These are phyloP conservation scores for Whitmania pigra DNA, from an alignment of 1,140 invertebrate species.

Conservation along the genomic window DNA sequence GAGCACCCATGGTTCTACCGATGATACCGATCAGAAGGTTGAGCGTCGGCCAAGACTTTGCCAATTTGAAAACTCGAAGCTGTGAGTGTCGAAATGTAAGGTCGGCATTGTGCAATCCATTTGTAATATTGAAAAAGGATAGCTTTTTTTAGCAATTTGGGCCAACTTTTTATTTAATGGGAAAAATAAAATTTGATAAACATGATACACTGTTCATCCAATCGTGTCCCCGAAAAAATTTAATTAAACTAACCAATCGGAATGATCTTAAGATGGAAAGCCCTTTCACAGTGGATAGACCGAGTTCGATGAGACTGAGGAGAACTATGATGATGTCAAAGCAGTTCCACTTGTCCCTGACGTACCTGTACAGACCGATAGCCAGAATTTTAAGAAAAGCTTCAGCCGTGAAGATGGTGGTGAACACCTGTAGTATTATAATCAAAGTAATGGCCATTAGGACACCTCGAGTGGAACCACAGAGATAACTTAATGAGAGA, in stretches of 20 bases:
- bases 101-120: too few relatives aligned
- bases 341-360: slow-evolving; percentile 97
- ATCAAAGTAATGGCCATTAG: too few relatives aligned
- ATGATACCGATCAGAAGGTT: slow-evolving; percentile 97
- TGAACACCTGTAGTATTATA: slow-evolving; percentile 67
- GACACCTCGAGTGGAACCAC: too few relatives aligned
- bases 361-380: slow-evolving; percentile 90
- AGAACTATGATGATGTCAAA: slow-evolving; percentile 97
- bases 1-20: slow-evolving; percentile 85
- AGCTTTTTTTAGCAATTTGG: neutral
- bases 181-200: neutral
- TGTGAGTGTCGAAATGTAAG: slow-evolving; percentile 15
- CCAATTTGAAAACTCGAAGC: slow-evolving; percentile 93
- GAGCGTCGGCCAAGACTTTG: slow-evolving; percentile 94
- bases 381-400: slow-evolving; percentile 87
- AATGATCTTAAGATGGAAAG: slow-evolving; percentile 91
- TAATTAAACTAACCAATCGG: slow-evolving; percentile 69
- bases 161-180: slow-evolving; percentile 1
- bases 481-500: too few relatives aligned
- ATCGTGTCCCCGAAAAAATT: slow-evolving; percentile 12
- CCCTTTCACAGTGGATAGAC: slow-evolving; percentile 65
- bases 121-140: too few relatives aligned
- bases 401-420: slow-evolving; percentile 90
- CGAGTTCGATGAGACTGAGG: slow-evolving; percentile 80
- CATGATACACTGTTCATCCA: neutral